These are phyloP conservation scores for Melanotaenia duboulayi DNA, from an alignment of 2,113 vertebrate genomes.

Conservation along the genomic window DNA sequence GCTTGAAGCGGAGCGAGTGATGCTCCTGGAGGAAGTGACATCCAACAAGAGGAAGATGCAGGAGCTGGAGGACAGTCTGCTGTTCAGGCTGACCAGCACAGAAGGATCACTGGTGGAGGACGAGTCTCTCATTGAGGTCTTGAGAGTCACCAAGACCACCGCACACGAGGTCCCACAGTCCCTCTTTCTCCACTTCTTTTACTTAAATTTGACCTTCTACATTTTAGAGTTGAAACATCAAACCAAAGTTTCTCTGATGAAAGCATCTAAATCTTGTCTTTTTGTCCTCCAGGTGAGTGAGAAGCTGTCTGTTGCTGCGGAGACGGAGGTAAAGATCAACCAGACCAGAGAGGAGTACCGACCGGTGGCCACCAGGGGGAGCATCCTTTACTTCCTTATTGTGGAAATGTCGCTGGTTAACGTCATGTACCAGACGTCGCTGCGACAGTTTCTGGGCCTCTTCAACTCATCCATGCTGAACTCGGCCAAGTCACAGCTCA, in stretches of 20 bases:
- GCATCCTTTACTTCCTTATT: slow-evolving; percentile 89
- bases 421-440: slow-evolving; percentile 89
- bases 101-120: slow-evolving; percentile 89
- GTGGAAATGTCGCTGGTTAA: slow-evolving; percentile 90
- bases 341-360: slow-evolving; percentile 88
- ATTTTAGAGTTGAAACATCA: no score
- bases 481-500: slow-evolving; percentile 83
- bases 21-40: slow-evolving; percentile 86
- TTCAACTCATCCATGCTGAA: slow-evolving; percentile 85
- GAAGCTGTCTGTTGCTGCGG: slow-evolving; percentile 83
- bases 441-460: slow-evolving; percentile 86
- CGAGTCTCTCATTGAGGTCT: slow-evolving; percentile 85
- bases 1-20: slow-evolving; percentile 86
- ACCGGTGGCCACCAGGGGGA: slow-evolving; percentile 85
- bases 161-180: slow-evolving; percentile 79
- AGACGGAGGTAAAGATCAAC: slow-evolving; percentile 89
- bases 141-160: slow-evolving; percentile 85
- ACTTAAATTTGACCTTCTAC: background rate
- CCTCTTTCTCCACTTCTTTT: background rate
- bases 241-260: background rate
- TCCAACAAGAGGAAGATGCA: slow-evolving; percentile 88
- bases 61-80: slow-evolving; percentile 87
- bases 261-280: background rate
- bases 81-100: slow-evolving; percentile 85
- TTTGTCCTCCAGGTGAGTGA: slow-evolving; percentile 82